These are phyloP conservation scores for Phylloscopus collybita DNA, from an alignment of 2,797 vertebrate species.

Conservation along the genomic window DNA sequence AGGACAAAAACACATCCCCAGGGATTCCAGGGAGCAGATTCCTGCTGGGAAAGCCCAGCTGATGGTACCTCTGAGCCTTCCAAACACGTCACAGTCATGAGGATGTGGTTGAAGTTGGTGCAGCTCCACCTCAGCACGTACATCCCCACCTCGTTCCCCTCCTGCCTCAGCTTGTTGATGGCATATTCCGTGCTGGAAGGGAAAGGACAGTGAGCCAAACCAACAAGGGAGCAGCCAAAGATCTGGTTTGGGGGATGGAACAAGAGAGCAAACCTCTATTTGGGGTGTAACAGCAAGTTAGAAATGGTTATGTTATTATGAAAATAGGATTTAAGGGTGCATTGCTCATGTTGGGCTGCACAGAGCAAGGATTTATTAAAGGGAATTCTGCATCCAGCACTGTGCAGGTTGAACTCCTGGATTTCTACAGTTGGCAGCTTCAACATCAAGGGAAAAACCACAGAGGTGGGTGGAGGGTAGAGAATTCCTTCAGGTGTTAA, in stretches of 20 bases:
- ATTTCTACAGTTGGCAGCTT: neutral
- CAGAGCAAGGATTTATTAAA: neutral
- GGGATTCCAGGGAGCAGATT: neutral
- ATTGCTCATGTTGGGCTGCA: neutral
- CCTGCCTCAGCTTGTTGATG: constrained; percentile 89
- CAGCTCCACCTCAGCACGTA: constrained; percentile 96
- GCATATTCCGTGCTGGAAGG: constrained; percentile 91
- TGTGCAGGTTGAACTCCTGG: fast-evolving
- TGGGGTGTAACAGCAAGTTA: neutral
- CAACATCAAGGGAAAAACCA: neutral
- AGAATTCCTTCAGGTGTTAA: neutral
- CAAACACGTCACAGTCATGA: constrained; percentile 93
- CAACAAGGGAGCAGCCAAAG: neutral
- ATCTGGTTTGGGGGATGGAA: neutral
- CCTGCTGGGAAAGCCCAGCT: neutral
- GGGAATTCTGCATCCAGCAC: neutral
- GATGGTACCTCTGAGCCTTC: constrained; percentile 83
- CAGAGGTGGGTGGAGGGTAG: neutral
- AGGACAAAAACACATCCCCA: neutral
- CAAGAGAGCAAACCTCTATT: fast-evolving
- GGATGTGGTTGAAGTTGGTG: constrained; percentile 93
- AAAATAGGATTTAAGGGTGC: neutral
- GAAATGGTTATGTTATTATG: neutral
- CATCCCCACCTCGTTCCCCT: constrained; percentile 91
- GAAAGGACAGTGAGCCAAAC: neutral